These are phyloP conservation scores for Achroia grisella DNA, from an alignment of 1,140 invertebrate species.

Conservation along the genomic window DNA sequence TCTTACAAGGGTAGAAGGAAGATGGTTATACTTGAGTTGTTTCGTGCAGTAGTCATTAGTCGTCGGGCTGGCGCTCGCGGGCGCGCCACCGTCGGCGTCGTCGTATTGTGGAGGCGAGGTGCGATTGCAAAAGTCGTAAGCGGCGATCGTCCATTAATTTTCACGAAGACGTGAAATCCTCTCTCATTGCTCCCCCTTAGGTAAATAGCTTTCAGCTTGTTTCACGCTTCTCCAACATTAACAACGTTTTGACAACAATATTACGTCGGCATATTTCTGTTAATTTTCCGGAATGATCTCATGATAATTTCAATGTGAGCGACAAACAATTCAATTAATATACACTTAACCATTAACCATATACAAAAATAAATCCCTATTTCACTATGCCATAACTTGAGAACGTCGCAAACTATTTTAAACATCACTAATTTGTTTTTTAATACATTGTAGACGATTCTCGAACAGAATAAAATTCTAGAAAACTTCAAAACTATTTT, in stretches of 20 bases:
- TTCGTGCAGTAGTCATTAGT: slow-evolving; percentile 55
- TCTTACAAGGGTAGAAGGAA: slow-evolving; percentile 24
- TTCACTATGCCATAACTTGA: too few relatives aligned
- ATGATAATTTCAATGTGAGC: too few relatives aligned
- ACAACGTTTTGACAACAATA: slow-evolving; percentile 7
- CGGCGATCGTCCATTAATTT: slow-evolving; percentile 65
- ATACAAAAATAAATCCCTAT: too few relatives aligned
- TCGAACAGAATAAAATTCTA: too few relatives aligned
- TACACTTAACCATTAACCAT: too few relatives aligned
- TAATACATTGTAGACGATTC: too few relatives aligned
- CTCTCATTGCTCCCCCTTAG: slow-evolving; percentile 42
- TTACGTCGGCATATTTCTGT: not conserved
- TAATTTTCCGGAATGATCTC: not conserved
- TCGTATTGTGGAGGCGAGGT: slow-evolving; percentile 49
- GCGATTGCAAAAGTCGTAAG: slow-evolving; percentile 56
- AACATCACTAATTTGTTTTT: too few relatives aligned
- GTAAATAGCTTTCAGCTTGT: slow-evolving; percentile 52
- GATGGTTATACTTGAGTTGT: slow-evolving; percentile 50
- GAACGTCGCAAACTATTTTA: too few relatives aligned
- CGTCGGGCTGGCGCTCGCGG: slow-evolving; percentile 31
- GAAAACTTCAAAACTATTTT: too few relatives aligned
- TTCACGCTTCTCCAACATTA: slow-evolving; percentile 31
- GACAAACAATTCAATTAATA: too few relatives aligned
- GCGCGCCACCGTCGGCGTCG: slow-evolving; percentile 35
- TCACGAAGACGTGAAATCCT: slow-evolving; percentile 62